These are phyloP conservation scores for Protonemura montana DNA, from an alignment of 2,888 invertebrate genomes.

Conservation along the genomic window DNA sequence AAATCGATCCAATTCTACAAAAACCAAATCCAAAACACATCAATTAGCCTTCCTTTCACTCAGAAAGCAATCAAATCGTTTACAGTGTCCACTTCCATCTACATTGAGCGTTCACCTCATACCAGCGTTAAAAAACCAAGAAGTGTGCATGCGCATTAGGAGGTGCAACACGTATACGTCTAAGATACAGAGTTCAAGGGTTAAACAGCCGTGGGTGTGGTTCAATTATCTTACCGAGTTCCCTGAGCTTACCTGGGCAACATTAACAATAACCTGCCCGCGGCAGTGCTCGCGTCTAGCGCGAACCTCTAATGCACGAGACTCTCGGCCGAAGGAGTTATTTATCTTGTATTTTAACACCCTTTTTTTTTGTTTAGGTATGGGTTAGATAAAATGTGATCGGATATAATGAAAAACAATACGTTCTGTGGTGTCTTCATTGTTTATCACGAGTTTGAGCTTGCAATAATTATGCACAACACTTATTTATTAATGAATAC, in stretches of 20 bases:
- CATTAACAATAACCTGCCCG: neutral
- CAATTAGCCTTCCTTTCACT: neutral
- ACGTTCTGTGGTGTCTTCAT: neutral
- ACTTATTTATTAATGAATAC: constrained; percentile 20
- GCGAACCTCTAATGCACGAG: neutral
- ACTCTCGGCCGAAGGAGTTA: neutral
- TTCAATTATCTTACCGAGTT: constrained; percentile 44
- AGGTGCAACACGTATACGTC: too few relatives aligned
- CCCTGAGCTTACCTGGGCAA: neutral
- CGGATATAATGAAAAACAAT: neutral
- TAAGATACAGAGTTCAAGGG: constrained; percentile 39
- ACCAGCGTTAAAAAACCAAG: too few relatives aligned
- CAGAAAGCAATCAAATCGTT: neutral
- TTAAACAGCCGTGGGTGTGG: constrained; percentile 49
- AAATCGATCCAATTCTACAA: neutral
- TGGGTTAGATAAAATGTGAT: neutral
- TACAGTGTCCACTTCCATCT: neutral
- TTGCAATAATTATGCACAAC: neutral
- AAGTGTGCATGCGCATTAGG: too few relatives aligned
- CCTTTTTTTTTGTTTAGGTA: neutral
- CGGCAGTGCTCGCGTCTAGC: neutral
- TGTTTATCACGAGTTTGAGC: neutral
- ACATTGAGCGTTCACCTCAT: too few relatives aligned
- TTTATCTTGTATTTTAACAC: constrained; percentile 38
- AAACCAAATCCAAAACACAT: neutral